Evolutionary conservation across 2,797 vertebrate species (phyloP).

Genomic region (Muscicapa striata): DNA sequence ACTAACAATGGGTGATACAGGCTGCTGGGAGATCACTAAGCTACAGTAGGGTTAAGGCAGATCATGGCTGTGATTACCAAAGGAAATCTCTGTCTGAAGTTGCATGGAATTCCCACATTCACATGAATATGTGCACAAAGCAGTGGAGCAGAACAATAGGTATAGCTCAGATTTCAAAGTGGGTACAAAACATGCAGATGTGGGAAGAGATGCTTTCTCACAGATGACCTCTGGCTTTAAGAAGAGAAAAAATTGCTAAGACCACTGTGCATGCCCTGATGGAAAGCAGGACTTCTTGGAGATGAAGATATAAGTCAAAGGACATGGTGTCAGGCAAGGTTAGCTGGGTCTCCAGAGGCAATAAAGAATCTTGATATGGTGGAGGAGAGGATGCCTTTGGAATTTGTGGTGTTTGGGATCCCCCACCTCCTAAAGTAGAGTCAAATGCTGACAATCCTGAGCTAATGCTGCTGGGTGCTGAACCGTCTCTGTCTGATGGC

Average conservation of each 20-base stretch:
- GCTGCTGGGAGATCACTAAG: not conserved
- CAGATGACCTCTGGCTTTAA: not conserved
- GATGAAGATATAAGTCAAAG: not conserved
- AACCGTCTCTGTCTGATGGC: not conserved
- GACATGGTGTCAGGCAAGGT: not conserved
- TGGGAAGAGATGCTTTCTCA: not conserved
- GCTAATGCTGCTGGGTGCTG: not conserved
- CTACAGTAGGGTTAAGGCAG: not conserved
- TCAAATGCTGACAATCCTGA: not conserved
- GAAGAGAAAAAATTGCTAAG: not conserved
- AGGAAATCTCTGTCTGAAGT: not conserved
- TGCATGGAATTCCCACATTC: not conserved
- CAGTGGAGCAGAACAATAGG: not conserved
- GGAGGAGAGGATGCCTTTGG: not conserved
- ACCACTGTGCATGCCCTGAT: not conserved
- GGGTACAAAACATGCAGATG: not conserved
- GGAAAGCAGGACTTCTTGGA: not conserved
- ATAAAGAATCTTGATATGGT: not conserved
- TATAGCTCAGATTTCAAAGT: slow-evolving; percentile 29
- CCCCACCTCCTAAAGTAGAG: not conserved
- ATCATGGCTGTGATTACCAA: not conserved
- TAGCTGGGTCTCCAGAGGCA: not conserved
- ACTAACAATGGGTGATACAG: not conserved
- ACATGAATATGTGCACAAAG: not conserved
- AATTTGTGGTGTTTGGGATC: not conserved